Percentiles rank a stretch among this genome's conserved stretches.
Conservation (phyloP, 1,140 invertebrate species). For the Hylyphantes graminicola region DNA sequence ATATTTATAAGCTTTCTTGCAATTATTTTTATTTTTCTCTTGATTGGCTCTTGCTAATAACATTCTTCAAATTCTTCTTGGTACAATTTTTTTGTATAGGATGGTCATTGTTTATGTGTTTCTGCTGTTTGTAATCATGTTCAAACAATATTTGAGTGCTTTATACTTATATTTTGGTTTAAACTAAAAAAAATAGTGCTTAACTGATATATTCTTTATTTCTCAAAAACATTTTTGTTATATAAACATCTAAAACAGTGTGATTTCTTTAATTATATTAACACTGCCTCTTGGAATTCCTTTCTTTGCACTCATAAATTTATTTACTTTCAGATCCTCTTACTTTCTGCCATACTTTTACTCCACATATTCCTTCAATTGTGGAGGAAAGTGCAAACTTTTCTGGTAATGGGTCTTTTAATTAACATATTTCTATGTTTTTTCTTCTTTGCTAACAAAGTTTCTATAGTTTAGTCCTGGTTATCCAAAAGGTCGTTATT, state of each 20-base stretch:
- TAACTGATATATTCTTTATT: no score
- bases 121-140: neutral
- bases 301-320: neutral
- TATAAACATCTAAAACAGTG: no score
- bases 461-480: neutral
- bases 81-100: neutral
- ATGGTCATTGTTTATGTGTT: neutral
- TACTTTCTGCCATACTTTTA: conserved; percentile 41
- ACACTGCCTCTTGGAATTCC: neutral
- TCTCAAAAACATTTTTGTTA: no score
- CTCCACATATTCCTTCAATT: conserved; percentile 38
- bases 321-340: conserved; percentile 41
- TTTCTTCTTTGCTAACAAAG: conserved; percentile 15
- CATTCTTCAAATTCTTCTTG: no score
- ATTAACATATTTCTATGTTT: conserved; percentile 15
- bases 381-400: conserved; percentile 40
- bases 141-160: neutral
- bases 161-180: no score
- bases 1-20: no score
- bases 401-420: conserved; percentile 8
- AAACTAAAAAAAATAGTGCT: no score
- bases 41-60: no score
- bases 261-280: neutral
- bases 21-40: no score
- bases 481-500: neutral